Conservation (phyloP, 2,113 vertebrate species). For the Candoia aspera region DNA sequence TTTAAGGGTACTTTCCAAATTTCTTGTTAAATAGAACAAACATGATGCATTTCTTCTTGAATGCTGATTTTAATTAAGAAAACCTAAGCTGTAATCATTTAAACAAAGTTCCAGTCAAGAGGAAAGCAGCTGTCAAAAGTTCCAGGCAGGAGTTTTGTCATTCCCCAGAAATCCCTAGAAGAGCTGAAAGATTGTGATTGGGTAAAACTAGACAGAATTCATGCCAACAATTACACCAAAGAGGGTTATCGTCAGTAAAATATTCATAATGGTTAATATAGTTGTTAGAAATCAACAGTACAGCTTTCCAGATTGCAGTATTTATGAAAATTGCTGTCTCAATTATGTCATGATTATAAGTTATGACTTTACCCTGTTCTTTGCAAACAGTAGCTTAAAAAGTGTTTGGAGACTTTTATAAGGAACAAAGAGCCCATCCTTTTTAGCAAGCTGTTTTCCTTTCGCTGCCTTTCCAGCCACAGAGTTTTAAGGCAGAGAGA, state of each 20-base stretch:
- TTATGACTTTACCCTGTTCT: neutral
- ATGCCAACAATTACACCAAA: neutral
- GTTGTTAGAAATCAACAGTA: conserved; percentile 5
- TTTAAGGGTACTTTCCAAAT: conserved; percentile 27
- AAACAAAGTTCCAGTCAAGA: conserved; percentile 79
- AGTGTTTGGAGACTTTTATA: neutral
- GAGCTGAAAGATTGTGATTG: conserved; percentile 77
- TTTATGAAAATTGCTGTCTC: neutral
- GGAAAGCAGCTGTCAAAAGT: conserved; percentile 81
- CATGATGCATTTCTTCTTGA: conserved; percentile 38
- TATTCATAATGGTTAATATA: neutral
- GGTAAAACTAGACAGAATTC: neutral
- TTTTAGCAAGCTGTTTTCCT: neutral
- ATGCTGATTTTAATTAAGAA: conserved; percentile 26
- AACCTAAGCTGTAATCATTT: conserved; percentile 60
- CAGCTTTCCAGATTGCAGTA: neutral
- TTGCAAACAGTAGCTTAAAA: neutral
- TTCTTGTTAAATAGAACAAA: conserved; percentile 40
- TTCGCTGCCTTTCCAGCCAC: neutral
- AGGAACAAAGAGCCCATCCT: neutral
- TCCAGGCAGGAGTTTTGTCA: conserved; percentile 75
- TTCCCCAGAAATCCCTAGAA: conserved; percentile 76
- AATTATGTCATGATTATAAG: neutral
- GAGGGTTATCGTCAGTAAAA: neutral
- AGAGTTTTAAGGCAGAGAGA: neutral